Conservation (phyloP, 1,140 invertebrate species). For the Drosophila leontia region DNA sequence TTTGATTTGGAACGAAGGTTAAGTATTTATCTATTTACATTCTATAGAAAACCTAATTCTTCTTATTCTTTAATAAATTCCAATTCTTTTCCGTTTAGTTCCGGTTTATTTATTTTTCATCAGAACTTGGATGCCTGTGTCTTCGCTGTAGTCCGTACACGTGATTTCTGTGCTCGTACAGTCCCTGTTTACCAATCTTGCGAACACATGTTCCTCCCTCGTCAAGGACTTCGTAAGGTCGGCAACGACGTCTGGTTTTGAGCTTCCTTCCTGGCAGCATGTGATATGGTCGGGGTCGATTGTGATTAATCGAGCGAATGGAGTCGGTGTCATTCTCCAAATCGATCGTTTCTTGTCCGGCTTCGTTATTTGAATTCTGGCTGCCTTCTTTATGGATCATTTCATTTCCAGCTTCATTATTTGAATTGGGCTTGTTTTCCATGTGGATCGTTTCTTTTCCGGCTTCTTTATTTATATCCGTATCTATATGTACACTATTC, state of each 20-base stretch:
- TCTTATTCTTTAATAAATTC: not conserved
- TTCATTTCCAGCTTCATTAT: too few relatives aligned
- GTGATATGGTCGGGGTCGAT: slow-evolving; percentile 16
- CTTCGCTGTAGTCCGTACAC: slow-evolving; percentile 21
- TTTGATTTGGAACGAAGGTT: not conserved
- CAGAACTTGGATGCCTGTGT: slow-evolving; percentile 7
- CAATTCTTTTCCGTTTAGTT: not conserved
- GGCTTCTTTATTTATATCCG: too few relatives aligned
- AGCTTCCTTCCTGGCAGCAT: slow-evolving; percentile 44
- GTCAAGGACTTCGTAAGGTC: slow-evolving; percentile 44
- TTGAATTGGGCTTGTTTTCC: too few relatives aligned
- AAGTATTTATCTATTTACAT: not conserved
- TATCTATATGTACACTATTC: too few relatives aligned
- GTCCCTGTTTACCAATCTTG: slow-evolving; percentile 19
- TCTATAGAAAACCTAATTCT: not conserved
- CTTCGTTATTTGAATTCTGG: too few relatives aligned
- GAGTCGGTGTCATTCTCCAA: not conserved
- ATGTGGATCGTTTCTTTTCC: too few relatives aligned
- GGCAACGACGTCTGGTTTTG: slow-evolving; percentile 7
- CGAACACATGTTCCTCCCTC: slow-evolving; percentile 7
- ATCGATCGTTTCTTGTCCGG: not conserved
- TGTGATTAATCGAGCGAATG: slow-evolving; percentile 5
- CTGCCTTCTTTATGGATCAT: too few relatives aligned
- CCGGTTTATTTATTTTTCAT: not conserved
- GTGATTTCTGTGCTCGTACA: slow-evolving; percentile 46